These are phyloP conservation scores for Gadus chalcogrammus DNA, from an alignment of 2,113 vertebrate genomes.

Conservation along the genomic window DNA sequence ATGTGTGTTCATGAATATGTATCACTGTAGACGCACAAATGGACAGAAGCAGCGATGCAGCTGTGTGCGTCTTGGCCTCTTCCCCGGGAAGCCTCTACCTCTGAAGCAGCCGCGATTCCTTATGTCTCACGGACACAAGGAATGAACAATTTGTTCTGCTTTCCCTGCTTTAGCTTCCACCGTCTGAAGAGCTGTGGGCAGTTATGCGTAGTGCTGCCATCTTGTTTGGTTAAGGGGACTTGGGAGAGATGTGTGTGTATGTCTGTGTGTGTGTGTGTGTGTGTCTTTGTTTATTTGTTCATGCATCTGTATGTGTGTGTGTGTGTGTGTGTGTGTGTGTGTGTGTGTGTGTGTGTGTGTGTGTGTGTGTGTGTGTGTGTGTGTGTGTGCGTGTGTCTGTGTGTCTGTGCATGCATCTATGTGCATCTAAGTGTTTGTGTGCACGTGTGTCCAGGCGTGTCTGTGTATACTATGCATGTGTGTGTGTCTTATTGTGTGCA, in stretches of 20 bases:
- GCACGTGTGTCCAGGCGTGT: too few species aligned
- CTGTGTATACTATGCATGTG: too few species aligned
- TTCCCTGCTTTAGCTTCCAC: constrained; percentile 27
- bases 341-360: constrained; percentile 7
- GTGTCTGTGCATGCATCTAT: constrained; percentile 13
- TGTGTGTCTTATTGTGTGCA: constrained; percentile 33
- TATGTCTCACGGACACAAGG: constrained; percentile 20
- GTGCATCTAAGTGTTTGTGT: too few species aligned
- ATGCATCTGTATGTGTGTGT: background rate
- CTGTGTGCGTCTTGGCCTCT: too few species aligned
- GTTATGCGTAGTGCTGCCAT: constrained; percentile 37
- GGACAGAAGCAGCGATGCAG: too few species aligned
- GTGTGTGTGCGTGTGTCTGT: constrained; percentile 15
- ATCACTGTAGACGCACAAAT: too few species aligned
- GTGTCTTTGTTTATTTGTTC: constrained; percentile 3
- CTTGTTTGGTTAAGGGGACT: constrained; percentile 46
- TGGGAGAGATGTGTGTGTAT: constrained; percentile 37
- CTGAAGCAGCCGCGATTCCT: too few species aligned
- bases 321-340: background rate
- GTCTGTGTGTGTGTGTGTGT: constrained; percentile 18
- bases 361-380: constrained; percentile 4
- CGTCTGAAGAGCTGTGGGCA: constrained; percentile 8
- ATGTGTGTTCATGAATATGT: too few species aligned
- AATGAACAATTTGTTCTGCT: constrained; percentile 49
- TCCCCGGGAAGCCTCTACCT: too few species aligned